These are phyloP conservation scores for Armadillidium nasatum DNA, from an alignment of 1,140 invertebrate genomes.

Conservation along the genomic window DNA sequence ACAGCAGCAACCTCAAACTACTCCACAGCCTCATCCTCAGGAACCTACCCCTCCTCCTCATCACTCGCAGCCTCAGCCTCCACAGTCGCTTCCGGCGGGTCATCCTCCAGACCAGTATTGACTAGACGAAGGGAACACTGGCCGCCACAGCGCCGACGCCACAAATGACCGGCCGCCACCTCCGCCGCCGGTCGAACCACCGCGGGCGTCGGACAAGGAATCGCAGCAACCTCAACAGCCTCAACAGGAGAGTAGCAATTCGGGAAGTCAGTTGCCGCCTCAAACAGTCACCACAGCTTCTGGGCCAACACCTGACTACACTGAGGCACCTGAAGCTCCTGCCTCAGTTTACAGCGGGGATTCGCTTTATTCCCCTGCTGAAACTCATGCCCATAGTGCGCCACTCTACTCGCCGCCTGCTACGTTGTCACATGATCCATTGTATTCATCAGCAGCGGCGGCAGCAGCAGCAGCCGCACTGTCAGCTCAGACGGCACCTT, in stretches of 20 bases:
- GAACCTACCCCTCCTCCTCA: conserved; percentile 27
- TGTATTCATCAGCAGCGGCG: conserved; percentile 23
- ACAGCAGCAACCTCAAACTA: conserved; percentile 24
- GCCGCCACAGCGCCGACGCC: conserved; percentile 44
- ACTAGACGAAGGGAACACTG: conserved; percentile 46
- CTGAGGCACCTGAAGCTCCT: conserved; percentile 16
- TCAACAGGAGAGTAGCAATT: conserved; percentile 7
- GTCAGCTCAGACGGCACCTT: conserved; percentile 36
- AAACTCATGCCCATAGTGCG: conserved; percentile 27
- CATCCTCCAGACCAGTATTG: conserved; percentile 43
- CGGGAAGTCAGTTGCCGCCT: conserved; percentile 20
- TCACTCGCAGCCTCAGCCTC: conserved; percentile 13
- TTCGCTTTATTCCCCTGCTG: conserved; percentile 26
- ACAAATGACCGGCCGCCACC: conserved; percentile 21
- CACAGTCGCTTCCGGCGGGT: conserved; percentile 17
- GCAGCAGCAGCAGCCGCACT: conserved; percentile 29
- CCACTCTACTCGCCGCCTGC: conserved; percentile 40
- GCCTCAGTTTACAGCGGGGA: conserved; percentile 29
- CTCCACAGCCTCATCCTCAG: conserved; percentile 26
- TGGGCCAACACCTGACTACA: conserved; percentile 19
- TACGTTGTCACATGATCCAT: conserved; percentile 23
- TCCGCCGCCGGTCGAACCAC: no score
- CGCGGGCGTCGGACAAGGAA: conserved; percentile 37
- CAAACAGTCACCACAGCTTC: conserved; percentile 21
- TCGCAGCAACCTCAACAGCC: conserved; percentile 27